phyloP scores from a whole-genome alignment of 2,113 vertebrate genomes.

The Scatophagus argus region DNA sequence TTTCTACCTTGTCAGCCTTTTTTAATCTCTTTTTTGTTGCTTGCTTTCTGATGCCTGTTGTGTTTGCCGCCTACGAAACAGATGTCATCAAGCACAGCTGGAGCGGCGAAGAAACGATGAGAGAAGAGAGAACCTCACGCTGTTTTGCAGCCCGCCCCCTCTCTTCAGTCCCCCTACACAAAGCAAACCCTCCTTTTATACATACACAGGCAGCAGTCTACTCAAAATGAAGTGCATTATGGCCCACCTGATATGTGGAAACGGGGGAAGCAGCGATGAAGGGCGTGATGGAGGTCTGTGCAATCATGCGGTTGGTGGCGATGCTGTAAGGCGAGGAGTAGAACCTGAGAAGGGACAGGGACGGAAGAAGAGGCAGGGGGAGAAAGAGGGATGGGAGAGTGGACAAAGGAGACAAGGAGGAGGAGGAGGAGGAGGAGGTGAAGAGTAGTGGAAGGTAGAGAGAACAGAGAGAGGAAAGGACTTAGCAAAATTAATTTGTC shows the following conservation, averaged over 20 bases:
- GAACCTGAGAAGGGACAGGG: constrained; percentile 87
- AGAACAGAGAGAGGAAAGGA: neutral
- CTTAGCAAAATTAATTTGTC: constrained; percentile 17
- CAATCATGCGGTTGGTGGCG: constrained; percentile 99
- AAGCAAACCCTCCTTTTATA: constrained; percentile 39
- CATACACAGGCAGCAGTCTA: constrained; percentile 34
- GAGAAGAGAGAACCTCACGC: constrained; percentile 53
- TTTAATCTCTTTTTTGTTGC: constrained; percentile 28
- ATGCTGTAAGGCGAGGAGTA: constrained; percentile 99
- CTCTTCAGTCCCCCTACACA: constrained; percentile 36
- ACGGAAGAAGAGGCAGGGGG: neutral
- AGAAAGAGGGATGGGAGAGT: neutral
- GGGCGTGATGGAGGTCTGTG: constrained; percentile 98
- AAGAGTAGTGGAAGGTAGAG: neutral
- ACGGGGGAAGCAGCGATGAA: constrained; percentile 98
- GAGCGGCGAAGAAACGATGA: constrained; percentile 58
- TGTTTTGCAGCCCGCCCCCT: constrained; percentile 50
- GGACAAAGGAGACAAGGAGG: neutral
- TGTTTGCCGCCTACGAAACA: constrained; percentile 72
- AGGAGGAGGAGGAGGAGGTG: constrained; percentile 48
- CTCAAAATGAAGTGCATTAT: constrained; percentile 30
- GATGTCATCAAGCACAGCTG: constrained; percentile 76
- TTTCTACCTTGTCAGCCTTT: constrained; percentile 59
- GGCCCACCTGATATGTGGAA: constrained; percentile 96
- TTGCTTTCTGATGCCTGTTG: constrained; percentile 69